Evolutionary conservation across 2,888 invertebrate species (phyloP), one percentile per base, ranked within the genome.

Genomic region (Sphinx pinastri): DNA sequence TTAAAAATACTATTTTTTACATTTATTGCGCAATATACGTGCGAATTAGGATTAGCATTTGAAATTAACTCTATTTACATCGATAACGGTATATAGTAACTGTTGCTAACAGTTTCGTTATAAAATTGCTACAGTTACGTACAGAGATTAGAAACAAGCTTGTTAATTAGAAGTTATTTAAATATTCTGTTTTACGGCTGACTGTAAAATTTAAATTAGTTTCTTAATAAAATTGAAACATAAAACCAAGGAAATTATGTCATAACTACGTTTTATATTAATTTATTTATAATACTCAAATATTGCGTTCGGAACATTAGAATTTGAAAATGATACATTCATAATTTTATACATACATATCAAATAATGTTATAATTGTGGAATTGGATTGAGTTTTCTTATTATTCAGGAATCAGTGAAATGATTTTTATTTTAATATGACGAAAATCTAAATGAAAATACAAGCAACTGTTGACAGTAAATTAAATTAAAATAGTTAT

Each of bases 21-120:
- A 38, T 12, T 3, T 8, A 38, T 60, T 13, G 59, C 52, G 59
- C 8, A 25, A 19, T 49, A 63, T 45, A 19, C n/a, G 59, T 47
- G 45, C 38, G 60, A 69, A 69, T 76, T 71, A 67, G 75, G 76
- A 77, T 81, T 82, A 74, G 79, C 78, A 80, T 82, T 77, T 79
- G 77, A 79, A 81, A 77, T 71, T 71, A 52, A 70, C 66, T 71
- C 70, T 69, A 75, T 79, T 77, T 77, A 77, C 79, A 72, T 79
- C 71, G 73, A 72, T 78, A 82, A 79, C 78, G 76, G 81, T 79
- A 73, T 70, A 76, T 14, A 54, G 16, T 59, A 12, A 60, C 54
- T 63, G 60, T 51, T 45, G 14, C 31, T 69, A 63, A 66, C 54
- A 57, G 68, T 60, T 45, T 31, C 31, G 25, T n/a, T 60, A 51